Base-by-base conservation (phyloP, 1,140 invertebrate genomes). In the Papilio machaon region DNA sequence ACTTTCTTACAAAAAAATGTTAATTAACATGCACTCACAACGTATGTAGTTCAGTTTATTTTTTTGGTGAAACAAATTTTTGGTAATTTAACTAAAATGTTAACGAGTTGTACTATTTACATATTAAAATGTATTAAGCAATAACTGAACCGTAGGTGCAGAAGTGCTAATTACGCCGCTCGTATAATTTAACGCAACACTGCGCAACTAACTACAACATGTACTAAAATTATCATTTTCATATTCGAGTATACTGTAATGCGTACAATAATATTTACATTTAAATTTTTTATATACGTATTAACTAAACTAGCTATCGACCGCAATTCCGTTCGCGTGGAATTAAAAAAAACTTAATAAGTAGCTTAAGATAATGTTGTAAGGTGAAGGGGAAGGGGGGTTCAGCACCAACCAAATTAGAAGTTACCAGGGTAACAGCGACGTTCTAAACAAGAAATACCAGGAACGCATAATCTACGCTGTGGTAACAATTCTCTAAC, bases 401-500 rank as follows among this genome's bases (percentile, higher is more conserved):
- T 58, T n/a, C 38, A 43, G 38, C 7, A 43, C 38, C 7, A n/a
- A 43, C 38, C 7, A n/a, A 15, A 7, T 19, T 17, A 15, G 15
- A 54, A 54, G 8, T 58, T 58, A 58, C 54, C n/a, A 58, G 54
- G 54, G 2, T 19, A 58, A 58, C 54, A 58, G 54, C 78, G 52
- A 79, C 60, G 15, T 49, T 80, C 54, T 58, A 79, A 76, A 54
- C 80, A 67, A 77, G 47, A 73, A 80, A 79, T 85, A 87, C 82
- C 38, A 85, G 82, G 82, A 79, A 73, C 80, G 35, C 86, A 89
- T 79, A 81, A 87, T 75, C 81, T 82, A 52, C 73, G 79, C 73
- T 74, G 58, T 79, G 79, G 85, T 82, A 87, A 80, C 60, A 35
- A 15, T 35, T 73, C 79, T 81, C 47, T 30, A 73, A 67, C 64